Evolutionary conservation across 2,113 vertebrate species (phyloP), one percentile per base, ranked within the genome.

Genomic region (Vidua chalybeata): DNA sequence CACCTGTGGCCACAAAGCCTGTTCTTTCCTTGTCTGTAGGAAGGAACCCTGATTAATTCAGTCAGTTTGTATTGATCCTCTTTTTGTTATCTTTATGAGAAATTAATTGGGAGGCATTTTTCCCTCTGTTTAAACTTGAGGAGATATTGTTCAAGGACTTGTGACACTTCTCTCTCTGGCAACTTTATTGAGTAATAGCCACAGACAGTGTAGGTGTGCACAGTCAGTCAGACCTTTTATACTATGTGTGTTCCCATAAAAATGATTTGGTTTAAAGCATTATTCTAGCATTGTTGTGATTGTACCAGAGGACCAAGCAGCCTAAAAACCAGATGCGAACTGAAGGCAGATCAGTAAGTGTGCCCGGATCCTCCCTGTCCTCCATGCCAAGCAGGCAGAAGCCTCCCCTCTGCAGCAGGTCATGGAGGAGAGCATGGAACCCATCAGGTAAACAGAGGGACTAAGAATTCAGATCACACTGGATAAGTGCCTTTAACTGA

Each of bases 121-220:
- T 83, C 87, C 90, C 90, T 87, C 89, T 92, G 74, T 96, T 97
- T 97, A 97, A 97, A 97, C 95, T 94, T 88, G 91, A 96, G 86
- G 62, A 74, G 95, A 94, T 95, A 89, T 63, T 95, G 93, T 97
- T 98, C 97, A 98, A 97, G 95, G 91, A 97, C 96, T 97, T 94
- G 92, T 84, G 96, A 97, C 97, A 96, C 96, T 97, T 98, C 97
- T 97, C 94, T 94, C 82, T 84, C 90, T 98, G 98, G 97, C 97
- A 98, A 96, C 88, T 98, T 98, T 98, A 98, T 97, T 96, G 94
- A 79, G 95, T 96, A 95, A 95, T 96, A 96, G 97, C 96, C 67
- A 93, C 93, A 93, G 97, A 95, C 88, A 85, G 97, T 97, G 93
- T 97, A 93, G 89, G 88, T 94, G 90, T 94, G 96, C 95, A 93